Evolutionary conservation across 1,140 invertebrate species (phyloP), one percentile per base, ranked within the genome.

Genomic region (Brachionus plicatilis): DNA sequence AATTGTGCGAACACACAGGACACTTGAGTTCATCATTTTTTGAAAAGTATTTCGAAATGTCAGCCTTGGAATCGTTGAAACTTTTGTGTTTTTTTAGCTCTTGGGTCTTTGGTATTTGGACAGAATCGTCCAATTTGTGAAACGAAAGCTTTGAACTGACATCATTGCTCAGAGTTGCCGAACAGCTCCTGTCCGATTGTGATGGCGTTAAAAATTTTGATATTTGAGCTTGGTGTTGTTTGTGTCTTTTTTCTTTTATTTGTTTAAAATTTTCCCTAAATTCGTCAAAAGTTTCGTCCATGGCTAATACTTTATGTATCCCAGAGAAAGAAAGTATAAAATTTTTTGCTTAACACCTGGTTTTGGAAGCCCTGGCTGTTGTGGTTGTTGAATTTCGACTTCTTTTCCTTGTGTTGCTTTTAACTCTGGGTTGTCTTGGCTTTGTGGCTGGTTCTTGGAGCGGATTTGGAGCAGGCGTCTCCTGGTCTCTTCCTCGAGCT

Each of bases 231-330:
- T 45, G 53, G 33, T 82, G 33, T 43, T 41, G 7, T 11, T 27
- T 4, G 50, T 75, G 72, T 37, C 53, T 43, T 65, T 82, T 82
- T 68, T 82, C 79, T 82, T 82, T 82, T 20, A 82, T 24, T 45
- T 45, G 17, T 82, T 82, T 82, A 37, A 82, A 82, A 82, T 82
- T 82, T 82, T 82, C 79, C 43, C 43, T 82, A 82, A 82, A 82
- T 82, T 82, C 79, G n/a, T 82, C 79, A 47, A 82, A 45, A 29
- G 50, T 82, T 29, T 82, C 79, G 79, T 82, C 79, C 53, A 68
- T 68, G 27, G 17, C 20, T 72, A 72, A 72, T 72, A 72, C 17
- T 72, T 72, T 41, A 20, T 43, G 37, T 82, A 82, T 68, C 79
- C 79, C 9, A 82, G n/a, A 65, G 53, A 65, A 47, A 47, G 37